phyloP scores from a whole-genome alignment of 35 echinoderm and acorn worm genomes.

The Lytechinus pictus region DNA sequence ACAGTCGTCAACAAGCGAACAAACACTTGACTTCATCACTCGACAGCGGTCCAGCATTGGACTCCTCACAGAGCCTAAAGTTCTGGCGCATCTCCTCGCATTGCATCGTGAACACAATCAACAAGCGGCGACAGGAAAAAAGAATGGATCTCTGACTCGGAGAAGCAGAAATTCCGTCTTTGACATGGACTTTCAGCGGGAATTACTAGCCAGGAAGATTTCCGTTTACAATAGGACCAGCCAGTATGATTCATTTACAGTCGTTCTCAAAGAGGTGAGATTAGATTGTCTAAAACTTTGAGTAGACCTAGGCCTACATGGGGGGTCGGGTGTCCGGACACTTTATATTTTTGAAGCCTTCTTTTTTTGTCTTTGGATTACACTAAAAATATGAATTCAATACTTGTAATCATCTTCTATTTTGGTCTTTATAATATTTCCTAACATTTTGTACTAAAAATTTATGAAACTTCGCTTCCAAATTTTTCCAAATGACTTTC shows the following conservation, averaged over 20 bases:
- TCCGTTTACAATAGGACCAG: constrained; percentile 37
- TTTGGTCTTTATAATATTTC: too few species aligned
- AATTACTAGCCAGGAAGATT: constrained; percentile 50
- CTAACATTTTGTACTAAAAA: too few species aligned
- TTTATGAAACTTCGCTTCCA: too few species aligned
- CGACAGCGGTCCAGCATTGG: constrained; percentile 45
- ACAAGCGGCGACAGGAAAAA: not conserved
- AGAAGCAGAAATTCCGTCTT: not conserved
- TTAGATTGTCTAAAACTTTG: too few species aligned
- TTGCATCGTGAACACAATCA: constrained; percentile 3
- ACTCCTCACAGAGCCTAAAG: constrained; percentile 53
- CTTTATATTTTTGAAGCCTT: too few species aligned
- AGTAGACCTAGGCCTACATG: too few species aligned
- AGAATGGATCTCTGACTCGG: not conserved
- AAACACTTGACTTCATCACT: not conserved
- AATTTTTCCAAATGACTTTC: too few species aligned
- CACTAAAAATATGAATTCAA: too few species aligned
- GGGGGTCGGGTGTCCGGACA: too few species aligned
- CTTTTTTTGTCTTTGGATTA: too few species aligned
- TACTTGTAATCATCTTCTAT: too few species aligned
- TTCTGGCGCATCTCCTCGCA: constrained; percentile 51
- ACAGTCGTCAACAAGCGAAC: not conserved
- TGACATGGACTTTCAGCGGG: not conserved
- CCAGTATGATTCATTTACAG: constrained; percentile 36
- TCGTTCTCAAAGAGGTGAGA: constrained; percentile 39